phyloP scores from a whole-genome alignment of 2,888 invertebrate species.

The Phaonia tiefii region DNA sequence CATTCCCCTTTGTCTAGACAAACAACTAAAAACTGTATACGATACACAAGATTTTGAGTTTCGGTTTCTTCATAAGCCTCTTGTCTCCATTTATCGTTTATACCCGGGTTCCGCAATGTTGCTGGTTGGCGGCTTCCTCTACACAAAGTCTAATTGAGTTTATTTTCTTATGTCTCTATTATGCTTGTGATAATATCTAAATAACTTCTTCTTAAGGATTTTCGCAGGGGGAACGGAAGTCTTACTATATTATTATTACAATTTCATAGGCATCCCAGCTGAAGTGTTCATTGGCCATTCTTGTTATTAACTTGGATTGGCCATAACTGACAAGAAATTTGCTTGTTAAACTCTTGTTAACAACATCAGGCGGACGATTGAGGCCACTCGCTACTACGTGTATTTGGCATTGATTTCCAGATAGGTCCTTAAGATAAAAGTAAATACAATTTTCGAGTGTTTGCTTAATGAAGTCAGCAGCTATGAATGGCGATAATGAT shows the following conservation, averaged over 20 bases:
- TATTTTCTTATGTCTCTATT: slow-evolving; percentile 27
- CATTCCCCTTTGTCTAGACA: too few species aligned
- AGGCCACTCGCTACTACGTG: too few species aligned
- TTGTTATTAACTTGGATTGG: slow-evolving; percentile 15
- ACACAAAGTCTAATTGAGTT: slow-evolving; percentile 25
- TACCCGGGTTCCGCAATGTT: background rate
- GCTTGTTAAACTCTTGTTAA: slow-evolving; percentile 42
- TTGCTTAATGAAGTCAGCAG: too few species aligned
- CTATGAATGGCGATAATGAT: too few species aligned
- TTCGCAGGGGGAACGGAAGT: too few species aligned
- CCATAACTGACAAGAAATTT: slow-evolving; percentile 46
- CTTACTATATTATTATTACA: background rate
- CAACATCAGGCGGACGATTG: too few species aligned
- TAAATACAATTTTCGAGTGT: too few species aligned
- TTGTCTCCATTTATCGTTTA: background rate
- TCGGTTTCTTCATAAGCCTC: background rate
- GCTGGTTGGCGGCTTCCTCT: background rate
- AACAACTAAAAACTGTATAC: too few species aligned
- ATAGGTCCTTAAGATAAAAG: too few species aligned
- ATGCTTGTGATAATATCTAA: slow-evolving; percentile 19
- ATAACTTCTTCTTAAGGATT: background rate
- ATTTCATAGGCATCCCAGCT: too few species aligned
- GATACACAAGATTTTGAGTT: slow-evolving; percentile 8
- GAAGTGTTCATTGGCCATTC: background rate
- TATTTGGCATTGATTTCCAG: too few species aligned